Percentiles rank a stretch among this genome's conserved stretches.
Evolutionary conservation across 2,888 invertebrate genomes (phyloP).

Genomic region (Chrysomela aeneicollis): DNA sequence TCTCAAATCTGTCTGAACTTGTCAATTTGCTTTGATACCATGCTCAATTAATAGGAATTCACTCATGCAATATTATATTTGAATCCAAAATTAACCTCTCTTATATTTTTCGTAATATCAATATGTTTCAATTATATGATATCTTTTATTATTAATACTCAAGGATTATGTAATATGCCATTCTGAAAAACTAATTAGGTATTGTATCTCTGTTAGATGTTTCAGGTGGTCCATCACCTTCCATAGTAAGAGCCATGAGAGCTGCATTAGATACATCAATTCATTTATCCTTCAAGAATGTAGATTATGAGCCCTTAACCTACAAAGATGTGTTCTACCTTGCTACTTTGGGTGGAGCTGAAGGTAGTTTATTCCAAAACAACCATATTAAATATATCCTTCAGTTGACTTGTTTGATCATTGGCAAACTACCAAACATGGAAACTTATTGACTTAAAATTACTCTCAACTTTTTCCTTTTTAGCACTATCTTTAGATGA

Average conservation of each 20-base stretch:
- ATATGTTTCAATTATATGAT: too few relatives aligned
- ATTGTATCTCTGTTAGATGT: conserved; percentile 68
- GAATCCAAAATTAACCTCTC: too few relatives aligned
- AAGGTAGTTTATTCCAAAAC: conserved; percentile 66
- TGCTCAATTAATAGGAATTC: too few relatives aligned
- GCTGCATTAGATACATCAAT: conserved; percentile 78
- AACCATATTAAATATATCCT: background rate
- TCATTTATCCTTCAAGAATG: conserved; percentile 67
- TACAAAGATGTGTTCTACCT: conserved; percentile 83
- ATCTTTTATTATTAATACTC: too few relatives aligned
- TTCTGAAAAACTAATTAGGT: too few relatives aligned
- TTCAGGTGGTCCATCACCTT: conserved; percentile 80
- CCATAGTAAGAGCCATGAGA: conserved; percentile 79
- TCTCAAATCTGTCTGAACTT: too few relatives aligned
- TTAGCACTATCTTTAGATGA: conserved; percentile 77
- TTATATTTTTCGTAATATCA: too few relatives aligned
- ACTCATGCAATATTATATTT: too few relatives aligned
- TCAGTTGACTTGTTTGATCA: background rate
- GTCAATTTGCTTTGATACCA: too few relatives aligned
- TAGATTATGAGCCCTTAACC: conserved; percentile 63
- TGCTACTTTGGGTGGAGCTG: conserved; percentile 87
- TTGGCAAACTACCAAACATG: too few relatives aligned
- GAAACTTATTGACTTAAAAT: too few relatives aligned
- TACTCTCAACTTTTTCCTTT: background rate
- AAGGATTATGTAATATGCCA: too few relatives aligned